Evolutionary conservation across 1,140 invertebrate species (phyloP).

Genomic region (Drosophila elegans): DNA sequence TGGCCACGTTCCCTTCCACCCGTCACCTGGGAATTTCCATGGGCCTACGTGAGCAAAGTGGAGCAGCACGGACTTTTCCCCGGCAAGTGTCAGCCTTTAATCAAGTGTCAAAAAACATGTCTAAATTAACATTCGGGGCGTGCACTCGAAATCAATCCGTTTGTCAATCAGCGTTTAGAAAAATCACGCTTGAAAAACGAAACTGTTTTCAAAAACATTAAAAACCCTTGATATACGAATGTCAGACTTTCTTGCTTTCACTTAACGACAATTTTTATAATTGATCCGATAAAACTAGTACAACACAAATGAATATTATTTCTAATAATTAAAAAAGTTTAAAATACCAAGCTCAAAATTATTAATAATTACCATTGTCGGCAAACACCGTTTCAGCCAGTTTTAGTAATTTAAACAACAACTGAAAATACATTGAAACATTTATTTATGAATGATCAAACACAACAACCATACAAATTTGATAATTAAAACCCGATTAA

Average conservation of each 20-base stretch:
- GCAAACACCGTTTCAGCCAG: too few relatives aligned
- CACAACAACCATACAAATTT: neutral
- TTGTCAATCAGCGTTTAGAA: conserved; percentile 21
- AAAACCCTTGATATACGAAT: too few relatives aligned
- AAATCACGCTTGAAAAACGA: conserved; percentile 4
- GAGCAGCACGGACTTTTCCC: neutral
- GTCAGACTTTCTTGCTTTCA: too few relatives aligned
- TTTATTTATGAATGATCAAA: too few relatives aligned
- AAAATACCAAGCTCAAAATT: too few relatives aligned
- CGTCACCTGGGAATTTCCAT: conserved; percentile 23
- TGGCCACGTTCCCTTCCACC: conserved; percentile 16
- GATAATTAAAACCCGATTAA: neutral
- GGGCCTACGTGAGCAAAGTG: conserved; percentile 11
- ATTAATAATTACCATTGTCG: too few relatives aligned
- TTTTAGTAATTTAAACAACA: too few relatives aligned
- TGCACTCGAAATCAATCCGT: conserved; percentile 25
- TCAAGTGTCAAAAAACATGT: conserved; percentile 41
- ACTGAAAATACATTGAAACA: too few relatives aligned
- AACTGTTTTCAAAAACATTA: neutral
- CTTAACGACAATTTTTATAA: too few relatives aligned
- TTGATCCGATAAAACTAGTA: too few relatives aligned
- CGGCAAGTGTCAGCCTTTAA: conserved; percentile 36
- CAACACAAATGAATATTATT: neutral
- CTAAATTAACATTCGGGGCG: conserved; percentile 39
- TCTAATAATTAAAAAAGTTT: too few relatives aligned